Evolutionary conservation across 2,113 vertebrate species (phyloP), one percentile per base, ranked within the genome.

Genomic region (Puntigrus tetrazona): DNA sequence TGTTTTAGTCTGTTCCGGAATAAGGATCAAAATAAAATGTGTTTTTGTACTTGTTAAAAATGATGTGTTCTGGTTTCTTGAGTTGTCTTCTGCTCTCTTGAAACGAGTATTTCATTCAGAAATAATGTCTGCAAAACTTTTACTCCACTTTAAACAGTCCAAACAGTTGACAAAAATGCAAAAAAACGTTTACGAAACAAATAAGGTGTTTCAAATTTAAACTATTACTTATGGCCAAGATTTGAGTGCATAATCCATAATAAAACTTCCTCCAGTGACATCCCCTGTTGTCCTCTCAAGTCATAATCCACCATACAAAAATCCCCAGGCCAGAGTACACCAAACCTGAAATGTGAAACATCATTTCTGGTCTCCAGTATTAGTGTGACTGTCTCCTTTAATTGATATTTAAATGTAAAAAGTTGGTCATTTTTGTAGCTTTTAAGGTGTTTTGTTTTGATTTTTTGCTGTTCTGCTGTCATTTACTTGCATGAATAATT

Each of bases 1-100:
- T 80, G 78, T 34, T 89, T 84, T 84, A 78, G 74, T 81, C 57
- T 83, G 65, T 69, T 59, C 14, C 55, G 67, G 78, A 22, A 70
- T 63, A 45, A 76, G 43, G 78, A 81, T 84, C 52, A 74, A 82
- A 74, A 63, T 72, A 14, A 82, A 82, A 67, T 16, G 31, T 82
- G 86, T 31, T 50, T 82, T 85, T 65, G 47, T 61, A 11, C 69
- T n/a, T 38, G 78, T 82, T 20, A 14, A 74, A 83, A 79, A 78
- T 43, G 7, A 75, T 57, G 47, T 31, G 20, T 47, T 18, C 7
- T 63, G 10, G 22, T 77, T 36, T 69, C 6, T 18, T 20, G 31
- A 36, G 63, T 34, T 67, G 29, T 34, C 6, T 67, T 31, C 7
- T 36, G 31, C 29, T 36, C 31, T 34, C 16, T 55, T 55, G 22